A percentile compares a stretch with the other conserved stretches of the same genome.
Evolutionary conservation across 2,888 invertebrate genomes (phyloP).

Genomic region (Xanthorhoe designata): DNA sequence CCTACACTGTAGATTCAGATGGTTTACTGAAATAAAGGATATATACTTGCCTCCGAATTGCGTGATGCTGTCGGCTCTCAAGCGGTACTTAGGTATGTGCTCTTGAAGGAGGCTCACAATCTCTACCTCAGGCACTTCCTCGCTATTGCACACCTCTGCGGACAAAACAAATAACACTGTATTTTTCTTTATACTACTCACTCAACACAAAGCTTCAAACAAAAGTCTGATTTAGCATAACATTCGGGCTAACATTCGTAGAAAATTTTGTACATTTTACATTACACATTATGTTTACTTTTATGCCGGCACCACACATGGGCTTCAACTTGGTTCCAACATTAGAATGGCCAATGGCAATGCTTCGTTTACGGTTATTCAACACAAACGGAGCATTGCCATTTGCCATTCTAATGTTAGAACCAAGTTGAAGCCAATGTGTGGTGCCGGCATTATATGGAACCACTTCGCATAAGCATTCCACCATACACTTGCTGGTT

Average conservation of each 20-base stretch:
- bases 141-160: slow-evolving; percentile 96
- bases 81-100: slow-evolving; percentile 96
- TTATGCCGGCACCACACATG: too few species aligned
- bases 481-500: too few species aligned
- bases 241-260: not conserved
- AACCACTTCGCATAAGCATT: too few species aligned
- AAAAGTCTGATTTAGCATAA: not conserved
- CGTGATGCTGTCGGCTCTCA: slow-evolving; percentile 97
- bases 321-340: too few species aligned
- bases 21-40: slow-evolving; percentile 49
- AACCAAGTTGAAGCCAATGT: too few species aligned
- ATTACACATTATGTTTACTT: not conserved
- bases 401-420: too few species aligned
- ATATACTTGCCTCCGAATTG: slow-evolving; percentile 91
- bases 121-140: slow-evolving; percentile 97
- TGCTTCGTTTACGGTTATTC: too few species aligned
- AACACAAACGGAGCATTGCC: too few species aligned
- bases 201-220: not conserved
- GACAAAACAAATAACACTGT: slow-evolving; percentile 59
- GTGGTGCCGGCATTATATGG: too few species aligned
- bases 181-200: slow-evolving; percentile 4
- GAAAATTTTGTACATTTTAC: not conserved
- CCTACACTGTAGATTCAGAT: slow-evolving; percentile 13
- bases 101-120: slow-evolving; percentile 97
- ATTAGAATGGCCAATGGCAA: too few species aligned